phyloP scores from a whole-genome alignment of 37 sponge, comb jelly and placozoan genomes.

The Tethya wilhelma region DNA sequence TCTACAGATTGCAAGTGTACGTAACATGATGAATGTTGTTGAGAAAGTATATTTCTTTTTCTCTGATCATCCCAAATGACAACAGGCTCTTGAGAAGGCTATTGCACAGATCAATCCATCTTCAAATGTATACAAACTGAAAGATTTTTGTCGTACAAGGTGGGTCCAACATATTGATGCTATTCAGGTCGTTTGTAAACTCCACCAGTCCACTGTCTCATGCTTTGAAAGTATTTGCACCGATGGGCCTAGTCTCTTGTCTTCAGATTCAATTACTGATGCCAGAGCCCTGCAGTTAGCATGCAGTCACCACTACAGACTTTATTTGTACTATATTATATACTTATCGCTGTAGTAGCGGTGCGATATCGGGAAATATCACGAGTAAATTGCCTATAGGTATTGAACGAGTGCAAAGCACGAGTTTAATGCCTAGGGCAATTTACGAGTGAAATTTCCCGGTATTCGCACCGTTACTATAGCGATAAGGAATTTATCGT shows the following conservation, averaged over 20 bases:
- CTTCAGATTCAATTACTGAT: conserved; percentile 50
- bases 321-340: conserved; percentile 61
- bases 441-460: too few relatives aligned
- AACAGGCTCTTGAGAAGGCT: conserved; percentile 47
- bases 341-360: too few relatives aligned
- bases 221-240: conserved; percentile 62
- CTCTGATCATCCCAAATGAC: conserved; percentile 67
- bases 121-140: conserved; percentile 28
- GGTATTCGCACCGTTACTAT: too few relatives aligned
- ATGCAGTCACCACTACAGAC: conserved; percentile 50
- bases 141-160: conserved; percentile 59
- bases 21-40: conserved; percentile 65
- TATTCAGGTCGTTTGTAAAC: conserved; percentile 21
- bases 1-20: conserved; percentile 7
- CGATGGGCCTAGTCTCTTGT: conserved; percentile 45
- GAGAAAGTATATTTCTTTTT: conserved; percentile 47
- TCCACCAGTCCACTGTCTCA: conserved; percentile 58
- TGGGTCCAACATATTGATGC: conserved; percentile 71
- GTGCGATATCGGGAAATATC: too few relatives aligned
- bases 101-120: conserved; percentile 34
- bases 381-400: too few relatives aligned
- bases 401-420: too few relatives aligned
- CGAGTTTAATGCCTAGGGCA: too few relatives aligned
- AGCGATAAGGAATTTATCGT: too few relatives aligned
- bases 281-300: conserved; percentile 46